phyloP scores from a whole-genome alignment of 2,113 vertebrate species.

The Catharus bicknelli region DNA sequence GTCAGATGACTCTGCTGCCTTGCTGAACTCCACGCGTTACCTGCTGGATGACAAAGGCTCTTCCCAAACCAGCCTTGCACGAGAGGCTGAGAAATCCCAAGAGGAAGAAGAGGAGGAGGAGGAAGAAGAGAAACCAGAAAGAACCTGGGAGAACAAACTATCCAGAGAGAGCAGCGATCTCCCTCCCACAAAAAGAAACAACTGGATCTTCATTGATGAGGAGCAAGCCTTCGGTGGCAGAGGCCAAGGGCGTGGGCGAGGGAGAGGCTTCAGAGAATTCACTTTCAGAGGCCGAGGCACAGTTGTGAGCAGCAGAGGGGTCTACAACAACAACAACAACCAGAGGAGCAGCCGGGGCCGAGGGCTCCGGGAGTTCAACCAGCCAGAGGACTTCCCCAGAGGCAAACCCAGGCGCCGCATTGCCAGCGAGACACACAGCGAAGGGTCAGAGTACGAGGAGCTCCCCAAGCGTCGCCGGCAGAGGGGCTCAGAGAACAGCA shows the following conservation, averaged over 20 bases:
- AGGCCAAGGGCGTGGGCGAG: constrained; percentile 83
- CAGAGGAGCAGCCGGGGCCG: constrained; percentile 80
- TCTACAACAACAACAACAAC: constrained; percentile 77
- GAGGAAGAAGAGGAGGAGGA: constrained; percentile 72
- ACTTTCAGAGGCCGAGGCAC: constrained; percentile 81
- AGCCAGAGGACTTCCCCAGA: constrained; percentile 84
- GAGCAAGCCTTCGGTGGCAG: constrained; percentile 92
- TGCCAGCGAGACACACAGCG: constrained; percentile 93
- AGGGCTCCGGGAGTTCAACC: constrained; percentile 81
- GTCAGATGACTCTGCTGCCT: constrained; percentile 74
- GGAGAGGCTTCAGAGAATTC: constrained; percentile 91
- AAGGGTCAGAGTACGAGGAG: constrained; percentile 95
- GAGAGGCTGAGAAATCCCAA: constrained; percentile 74
- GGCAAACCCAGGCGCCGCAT: constrained; percentile 89
- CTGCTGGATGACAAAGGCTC: constrained; percentile 75
- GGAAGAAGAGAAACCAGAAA: constrained; percentile 76
- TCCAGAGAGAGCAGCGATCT: constrained; percentile 79
- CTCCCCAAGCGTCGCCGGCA: constrained; percentile 92
- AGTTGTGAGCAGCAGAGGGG: constrained; percentile 1
- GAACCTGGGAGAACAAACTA: constrained; percentile 78
- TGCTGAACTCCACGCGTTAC: constrained; percentile 57
- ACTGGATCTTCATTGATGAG: constrained; percentile 98
- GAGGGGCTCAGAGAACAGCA: constrained; percentile 83
- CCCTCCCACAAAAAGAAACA: constrained; percentile 85
- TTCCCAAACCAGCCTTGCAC: neutral